These are phyloP conservation scores for Drosophila anomelani DNA, from an alignment of 2,888 invertebrate genomes.

Conservation along the genomic window DNA sequence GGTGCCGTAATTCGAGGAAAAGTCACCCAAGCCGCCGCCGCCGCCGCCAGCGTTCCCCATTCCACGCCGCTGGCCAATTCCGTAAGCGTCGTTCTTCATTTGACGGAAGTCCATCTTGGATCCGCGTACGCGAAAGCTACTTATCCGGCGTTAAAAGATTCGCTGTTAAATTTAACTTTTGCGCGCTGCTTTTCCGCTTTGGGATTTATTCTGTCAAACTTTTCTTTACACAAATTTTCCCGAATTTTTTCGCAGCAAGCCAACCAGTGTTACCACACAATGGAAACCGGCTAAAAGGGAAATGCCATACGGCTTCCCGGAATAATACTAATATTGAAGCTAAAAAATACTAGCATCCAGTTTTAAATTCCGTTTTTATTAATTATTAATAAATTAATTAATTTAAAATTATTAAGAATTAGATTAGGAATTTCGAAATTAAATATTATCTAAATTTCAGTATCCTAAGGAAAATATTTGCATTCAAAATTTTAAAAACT, in stretches of 20 bases:
- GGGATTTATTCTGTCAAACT: background rate
- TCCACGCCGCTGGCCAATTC: conserved; percentile 61
- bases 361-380: too few species aligned
- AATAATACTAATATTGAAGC: background rate
- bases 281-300: conserved; percentile 21
- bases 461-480: background rate
- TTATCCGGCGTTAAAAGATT: conserved; percentile 5
- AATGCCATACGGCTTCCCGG: background rate
- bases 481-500: background rate
- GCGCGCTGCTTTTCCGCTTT: background rate
- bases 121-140: conserved; percentile 2
- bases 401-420: too few species aligned
- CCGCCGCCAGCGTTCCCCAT: conserved; percentile 18
- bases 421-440: background rate
- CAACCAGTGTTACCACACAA: conserved; percentile 30
- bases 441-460: background rate
- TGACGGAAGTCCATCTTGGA: conserved; percentile 55
- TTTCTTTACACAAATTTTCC: conserved; percentile 7
- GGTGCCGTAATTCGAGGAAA: conserved; percentile 55
- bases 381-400: background rate
- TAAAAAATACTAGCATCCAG: background rate
- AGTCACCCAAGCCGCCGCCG: conserved; percentile 33
- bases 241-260: conserved; percentile 18
- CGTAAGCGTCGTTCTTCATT: conserved; percentile 56
- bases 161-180: background rate